Evolutionary conservation across 2,797 vertebrate genomes (phyloP), one percentile per base, ranked within the genome.

Genomic region (Monodelphis domestica): DNA sequence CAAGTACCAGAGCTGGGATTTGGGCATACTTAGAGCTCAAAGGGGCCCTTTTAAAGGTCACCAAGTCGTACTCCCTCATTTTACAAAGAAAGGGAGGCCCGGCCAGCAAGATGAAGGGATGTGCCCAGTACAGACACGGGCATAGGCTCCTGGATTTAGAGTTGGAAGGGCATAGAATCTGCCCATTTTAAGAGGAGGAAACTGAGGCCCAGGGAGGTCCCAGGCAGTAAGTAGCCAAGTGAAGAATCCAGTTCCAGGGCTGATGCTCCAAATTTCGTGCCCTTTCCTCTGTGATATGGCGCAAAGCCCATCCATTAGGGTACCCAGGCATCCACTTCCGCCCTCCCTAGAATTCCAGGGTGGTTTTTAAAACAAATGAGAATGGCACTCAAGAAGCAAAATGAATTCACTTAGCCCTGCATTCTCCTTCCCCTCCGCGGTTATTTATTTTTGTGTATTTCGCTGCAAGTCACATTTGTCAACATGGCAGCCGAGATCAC

Each of bases 281-380:
- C 59, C 14, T 1, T n/a, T 33, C 33, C 1, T 3, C 33, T 5
- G 1, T 33, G 12, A 12, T 15, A 15, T 15, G 6, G 59, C 5
- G 2, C 15, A 21, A 15, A 38, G 21, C 70, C 70, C 38, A 3
- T 45, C 17, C 9, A 4, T n/a, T 26, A 45, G 45, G 63, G 38
- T 3, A 5, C 70, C 21, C 1, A 26, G 70, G 70, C 70, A 21
- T n/a, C 70, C 38, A 10, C 93, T 63, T 91, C 57, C 91, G 87
- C 54, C 89, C 33, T 95, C 91, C 57, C 91, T 53, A n/a, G 28
- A 91, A 93, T 12, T 92, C 70, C 92, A 92, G 78, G 87, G 91
- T 93, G 93, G 97, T 97, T 97, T 96, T 95, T 90, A 95, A 96
- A 97, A 97, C 89, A 96, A 95, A 97, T 55, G 94, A 91, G 96